Conservation (phyloP, 2,113 vertebrate species). For the Corapipo altera region DNA sequence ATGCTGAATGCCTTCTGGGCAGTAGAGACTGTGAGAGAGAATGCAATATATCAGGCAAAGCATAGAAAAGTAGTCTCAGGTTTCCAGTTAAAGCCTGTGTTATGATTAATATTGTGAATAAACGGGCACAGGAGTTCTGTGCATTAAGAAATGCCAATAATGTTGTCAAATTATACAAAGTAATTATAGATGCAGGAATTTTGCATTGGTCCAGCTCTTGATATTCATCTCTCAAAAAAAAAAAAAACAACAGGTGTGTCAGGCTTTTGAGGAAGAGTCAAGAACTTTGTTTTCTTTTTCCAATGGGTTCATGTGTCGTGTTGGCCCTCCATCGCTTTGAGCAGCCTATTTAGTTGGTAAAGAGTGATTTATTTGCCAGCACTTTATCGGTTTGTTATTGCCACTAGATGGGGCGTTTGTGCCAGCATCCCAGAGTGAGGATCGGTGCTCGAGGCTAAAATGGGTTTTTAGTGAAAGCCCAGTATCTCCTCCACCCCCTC, state of each 20-base stretch:
- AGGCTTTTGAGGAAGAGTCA: neutral
- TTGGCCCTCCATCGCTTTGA: neutral
- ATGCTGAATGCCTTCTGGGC: neutral
- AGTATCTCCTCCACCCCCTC: neutral
- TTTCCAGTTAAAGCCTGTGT: neutral
- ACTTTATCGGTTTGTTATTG: fast-evolving
- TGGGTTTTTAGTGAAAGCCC: fast-evolving
- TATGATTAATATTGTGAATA: neutral
- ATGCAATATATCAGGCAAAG: neutral
- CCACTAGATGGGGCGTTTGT: neutral
- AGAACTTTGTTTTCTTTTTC: neutral
- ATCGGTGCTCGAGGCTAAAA: fast-evolving
- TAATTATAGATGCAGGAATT: neutral
- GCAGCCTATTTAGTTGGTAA: neutral
- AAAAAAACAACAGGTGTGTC: neutral
- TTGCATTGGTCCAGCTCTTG: neutral
- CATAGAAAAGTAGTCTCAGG: neutral
- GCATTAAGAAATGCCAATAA: neutral
- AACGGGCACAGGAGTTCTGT: neutral
- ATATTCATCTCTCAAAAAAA: neutral
- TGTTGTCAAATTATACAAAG: neutral
- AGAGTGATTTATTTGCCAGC: neutral
- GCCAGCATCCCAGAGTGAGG: fast-evolving
- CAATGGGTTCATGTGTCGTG: neutral
- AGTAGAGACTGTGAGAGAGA: neutral